phyloP scores from a whole-genome alignment of 30 jellyfish, hydroid and myxozoan species.

The Sanderia malayensis region DNA sequence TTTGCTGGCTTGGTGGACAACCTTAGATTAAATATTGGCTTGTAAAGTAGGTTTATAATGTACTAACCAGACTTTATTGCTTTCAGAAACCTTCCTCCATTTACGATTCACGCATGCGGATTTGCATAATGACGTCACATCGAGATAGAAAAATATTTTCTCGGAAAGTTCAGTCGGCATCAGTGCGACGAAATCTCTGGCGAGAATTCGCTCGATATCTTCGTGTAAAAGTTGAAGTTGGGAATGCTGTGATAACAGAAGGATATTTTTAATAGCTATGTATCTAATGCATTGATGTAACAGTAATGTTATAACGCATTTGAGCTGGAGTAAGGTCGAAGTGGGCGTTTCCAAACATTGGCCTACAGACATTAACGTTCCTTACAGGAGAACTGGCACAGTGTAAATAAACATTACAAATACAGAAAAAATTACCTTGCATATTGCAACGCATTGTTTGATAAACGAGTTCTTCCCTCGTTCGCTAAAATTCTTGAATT shows the following conservation, averaged over 20 bases:
- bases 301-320: too few relatives aligned
- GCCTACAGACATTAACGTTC: too few relatives aligned
- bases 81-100: conserved; percentile 45
- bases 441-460: conserved; percentile 10
- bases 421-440: conserved; percentile 34
- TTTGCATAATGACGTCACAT: conserved; percentile 44
- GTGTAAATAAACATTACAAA: too few relatives aligned
- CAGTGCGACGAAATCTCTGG: conserved; percentile 37
- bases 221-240: conserved; percentile 29
- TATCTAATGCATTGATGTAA: too few relatives aligned
- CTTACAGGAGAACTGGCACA: too few relatives aligned
- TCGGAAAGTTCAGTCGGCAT: conserved; percentile 55
- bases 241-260: too few relatives aligned
- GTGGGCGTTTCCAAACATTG: too few relatives aligned
- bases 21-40: too few relatives aligned
- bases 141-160: conserved; percentile 48
- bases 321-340: too few relatives aligned
- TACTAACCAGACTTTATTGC: conserved; percentile 45
- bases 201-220: conserved; percentile 41
- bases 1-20: too few relatives aligned
- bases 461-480: conserved; percentile 20
- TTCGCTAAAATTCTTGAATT: conserved; percentile 13
- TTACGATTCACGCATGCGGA: conserved; percentile 39
- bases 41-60: too few relatives aligned
- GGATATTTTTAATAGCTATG: too few relatives aligned